Evolutionary conservation across 2,888 invertebrate species (phyloP), one percentile per base, ranked within the genome.

Genomic region (Drosophila multiciliata): DNA sequence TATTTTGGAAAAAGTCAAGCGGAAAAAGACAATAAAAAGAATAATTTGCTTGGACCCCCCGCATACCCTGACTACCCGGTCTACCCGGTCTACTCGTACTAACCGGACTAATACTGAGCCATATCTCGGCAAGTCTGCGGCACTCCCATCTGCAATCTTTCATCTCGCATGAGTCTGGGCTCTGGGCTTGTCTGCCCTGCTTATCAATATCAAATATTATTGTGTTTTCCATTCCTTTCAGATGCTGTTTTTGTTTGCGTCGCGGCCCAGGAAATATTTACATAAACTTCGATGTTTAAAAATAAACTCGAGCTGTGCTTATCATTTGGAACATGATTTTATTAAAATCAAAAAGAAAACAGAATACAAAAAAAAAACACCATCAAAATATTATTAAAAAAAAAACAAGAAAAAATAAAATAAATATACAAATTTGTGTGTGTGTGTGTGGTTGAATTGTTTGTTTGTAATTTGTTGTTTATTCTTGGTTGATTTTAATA

Each of bases 261-360:
- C 73, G 82, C 61, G 55, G 72, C 73, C 76, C 87, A 87, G 90
- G 90, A 89, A 89, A 89, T 80, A 86, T 86, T 89, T 87, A 89
- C 82, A 87, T 83, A 89, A 87, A 85, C 87, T 88, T 87, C 86
- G 83, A 81, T 80, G 83, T 81, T 83, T 87, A 87, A 90, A 87
- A 90, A 87, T 90, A 90, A 85, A 80, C 78, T 36, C 73, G 62
- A 73, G 69, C 70, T 66, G n/a, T 33, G 69, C 58, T 83, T 90
- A 87, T 87, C 87, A 90, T 86, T 78, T 85, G 86, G 86, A 86
- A 87, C 90, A 89, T 86, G 81, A 78, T 73, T 81, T 82, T 68
- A 66, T 67, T 84, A 48, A 74, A 78, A 68, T 66, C 68, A 42
- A 62, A 64, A 69, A 50, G 40, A 66, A 60, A 70, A 68, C 49